These are phyloP conservation scores for Colletes latitarsis DNA, from an alignment of 1,140 invertebrate genomes.

Conservation along the genomic window DNA sequence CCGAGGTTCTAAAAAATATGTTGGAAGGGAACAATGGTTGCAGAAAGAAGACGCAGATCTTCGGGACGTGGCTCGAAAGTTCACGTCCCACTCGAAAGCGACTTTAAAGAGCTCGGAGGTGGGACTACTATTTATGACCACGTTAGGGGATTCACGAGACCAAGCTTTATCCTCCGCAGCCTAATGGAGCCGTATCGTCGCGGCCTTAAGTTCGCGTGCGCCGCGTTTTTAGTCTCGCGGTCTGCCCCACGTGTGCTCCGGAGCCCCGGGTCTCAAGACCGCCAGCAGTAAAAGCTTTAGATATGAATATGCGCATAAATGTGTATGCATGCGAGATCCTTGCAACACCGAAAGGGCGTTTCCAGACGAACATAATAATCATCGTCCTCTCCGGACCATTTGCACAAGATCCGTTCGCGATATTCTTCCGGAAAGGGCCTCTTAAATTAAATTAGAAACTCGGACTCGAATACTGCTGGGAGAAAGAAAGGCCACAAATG, in stretches of 20 bases:
- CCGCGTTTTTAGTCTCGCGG: slow-evolving; percentile 56
- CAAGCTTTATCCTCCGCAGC: slow-evolving; percentile 42
- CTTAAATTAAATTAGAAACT: slow-evolving; percentile 15
- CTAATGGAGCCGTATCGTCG: slow-evolving; percentile 59
- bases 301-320: slow-evolving; percentile 54
- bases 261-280: slow-evolving; percentile 29
- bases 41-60: too few species aligned
- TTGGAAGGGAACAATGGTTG: too few species aligned
- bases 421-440: neutral
- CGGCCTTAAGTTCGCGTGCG: slow-evolving; percentile 43
- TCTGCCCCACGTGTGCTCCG: slow-evolving; percentile 44
- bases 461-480: too few species aligned
- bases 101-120: neutral
- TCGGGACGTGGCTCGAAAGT: too few species aligned
- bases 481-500: too few species aligned
- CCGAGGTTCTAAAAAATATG: too few species aligned
- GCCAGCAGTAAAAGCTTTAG: slow-evolving; percentile 44
- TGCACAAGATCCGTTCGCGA: slow-evolving; percentile 23
- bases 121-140: slow-evolving; percentile 33
- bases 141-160: slow-evolving; percentile 18
- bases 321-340: slow-evolving; percentile 43
- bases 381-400: slow-evolving; percentile 25
- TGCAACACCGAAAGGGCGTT: slow-evolving; percentile 40
- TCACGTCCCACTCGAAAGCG: too few species aligned
- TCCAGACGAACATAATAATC: slow-evolving; percentile 33